Evolutionary conservation across 2,113 vertebrate species (phyloP).

Genomic region (Oreochromis spilurus): DNA sequence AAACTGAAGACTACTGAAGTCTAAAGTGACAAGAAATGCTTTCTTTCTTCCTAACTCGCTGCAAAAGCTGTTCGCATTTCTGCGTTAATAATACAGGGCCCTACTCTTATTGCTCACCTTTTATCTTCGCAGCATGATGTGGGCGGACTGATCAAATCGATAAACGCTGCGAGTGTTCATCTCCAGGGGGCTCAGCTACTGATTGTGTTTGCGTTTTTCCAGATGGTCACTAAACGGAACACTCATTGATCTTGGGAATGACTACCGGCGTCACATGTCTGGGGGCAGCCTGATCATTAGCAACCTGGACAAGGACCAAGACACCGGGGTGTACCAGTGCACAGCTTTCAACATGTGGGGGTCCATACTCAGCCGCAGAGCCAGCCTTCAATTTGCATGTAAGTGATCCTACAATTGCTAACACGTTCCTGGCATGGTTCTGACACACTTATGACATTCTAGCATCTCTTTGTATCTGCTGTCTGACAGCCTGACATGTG

Average conservation of each 20-base stretch:
- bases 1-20: not conserved
- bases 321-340: constrained; percentile 80
- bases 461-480: constrained; percentile 1
- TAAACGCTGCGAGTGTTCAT: constrained; percentile 59
- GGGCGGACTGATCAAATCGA: constrained; percentile 56
- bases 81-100: constrained; percentile 1
- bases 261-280: constrained; percentile 76
- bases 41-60: not conserved
- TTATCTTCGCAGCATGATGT: constrained; percentile 48
- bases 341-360: constrained; percentile 74
- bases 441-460: constrained; percentile 2
- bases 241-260: constrained; percentile 74
- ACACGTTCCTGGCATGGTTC: not conserved
- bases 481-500: not conserved
- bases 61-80: not conserved
- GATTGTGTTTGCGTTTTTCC: constrained; percentile 80
- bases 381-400: constrained; percentile 83
- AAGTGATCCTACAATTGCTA: constrained; percentile 60
- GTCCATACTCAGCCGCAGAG: constrained; percentile 77
- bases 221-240: constrained; percentile 88
- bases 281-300: constrained; percentile 80
- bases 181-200: constrained; percentile 57
- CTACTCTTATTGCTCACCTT: constrained; percentile 23
- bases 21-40: not conserved
- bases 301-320: constrained; percentile 77